These are phyloP conservation scores for Acanthurus leucopareius DNA, from an alignment of 2,797 vertebrate species.

Conservation along the genomic window DNA sequence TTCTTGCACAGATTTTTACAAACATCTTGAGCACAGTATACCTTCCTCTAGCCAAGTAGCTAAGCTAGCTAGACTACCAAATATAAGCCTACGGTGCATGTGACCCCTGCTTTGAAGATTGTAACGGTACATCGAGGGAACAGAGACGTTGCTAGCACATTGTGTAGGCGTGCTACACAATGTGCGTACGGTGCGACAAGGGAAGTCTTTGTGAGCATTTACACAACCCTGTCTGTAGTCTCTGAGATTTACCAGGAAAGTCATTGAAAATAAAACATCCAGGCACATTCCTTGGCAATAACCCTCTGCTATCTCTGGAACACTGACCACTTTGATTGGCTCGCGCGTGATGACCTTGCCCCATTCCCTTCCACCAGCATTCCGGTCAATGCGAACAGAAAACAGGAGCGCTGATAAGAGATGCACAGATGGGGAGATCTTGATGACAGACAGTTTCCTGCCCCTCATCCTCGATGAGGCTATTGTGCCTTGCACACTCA, in stretches of 20 bases:
- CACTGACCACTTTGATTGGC: slow-evolving; percentile 82
- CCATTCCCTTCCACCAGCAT: slow-evolving; percentile 73
- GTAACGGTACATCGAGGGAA: too few relatives aligned
- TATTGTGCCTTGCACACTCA: slow-evolving; percentile 79
- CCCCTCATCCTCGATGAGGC: slow-evolving; percentile 79
- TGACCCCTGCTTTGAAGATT: not conserved
- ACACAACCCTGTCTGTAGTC: slow-evolving; percentile 48
- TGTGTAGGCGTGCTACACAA: not conserved
- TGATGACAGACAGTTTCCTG: slow-evolving; percentile 80
- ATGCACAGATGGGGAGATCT: slow-evolving; percentile 72
- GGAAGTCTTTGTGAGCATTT: slow-evolving; percentile 26
- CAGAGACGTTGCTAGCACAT: slow-evolving; percentile 1
- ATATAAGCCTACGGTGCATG: not conserved
- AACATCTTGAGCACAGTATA: not conserved
- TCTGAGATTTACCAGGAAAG: slow-evolving; percentile 57
- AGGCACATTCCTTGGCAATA: slow-evolving; percentile 74
- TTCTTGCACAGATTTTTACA: not conserved
- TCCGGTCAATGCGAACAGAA: slow-evolving; percentile 76
- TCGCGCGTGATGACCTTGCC: slow-evolving; percentile 81
- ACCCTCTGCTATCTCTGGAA: slow-evolving; percentile 74
- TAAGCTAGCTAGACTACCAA: not conserved
- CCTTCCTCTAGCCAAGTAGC: not conserved
- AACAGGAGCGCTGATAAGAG: slow-evolving; percentile 78
- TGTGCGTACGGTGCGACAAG: slow-evolving; percentile 1
- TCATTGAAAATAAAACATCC: slow-evolving; percentile 48